Evolutionary conservation across 2,797 vertebrate species (phyloP), one percentile per base, ranked within the genome.

Genomic region (Buceros bicornis): DNA sequence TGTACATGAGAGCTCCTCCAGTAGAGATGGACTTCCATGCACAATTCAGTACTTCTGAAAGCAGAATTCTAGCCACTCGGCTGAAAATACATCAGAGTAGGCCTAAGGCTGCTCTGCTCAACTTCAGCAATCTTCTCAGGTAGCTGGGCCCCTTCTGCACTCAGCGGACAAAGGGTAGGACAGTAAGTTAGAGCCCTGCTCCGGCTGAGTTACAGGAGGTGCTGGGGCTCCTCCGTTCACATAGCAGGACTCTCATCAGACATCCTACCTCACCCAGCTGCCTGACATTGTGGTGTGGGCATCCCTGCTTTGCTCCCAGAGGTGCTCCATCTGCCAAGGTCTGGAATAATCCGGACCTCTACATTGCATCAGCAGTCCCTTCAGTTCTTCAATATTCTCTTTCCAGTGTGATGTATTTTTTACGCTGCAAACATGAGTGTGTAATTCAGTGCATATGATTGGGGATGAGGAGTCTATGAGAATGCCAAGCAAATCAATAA

Each of bases 401-500:
- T 92, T 66, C 56, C 51, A 65, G 78, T 31, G 26, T 17, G 67
- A 77, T 17, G 26, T 33, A 40, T 26, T 88, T 95, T 88, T 93
- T 33, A 62, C 61, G 65, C 37, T 48, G 58, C 61, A 81, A 90
- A 90, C 35, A 51, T 7, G 29, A 86, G 42, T 72, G 48, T 51
- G 48, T 89, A 95, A 92, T 92, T 90, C 60, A 77, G 21, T 61
- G 78, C 92, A 80, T 71, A 65, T 89, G 78, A 90, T 95, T 94
- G 43, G 78, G 71, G 88, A 87, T 65, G 67, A 78, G 87, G 74
- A 87, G 84, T 87, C 91, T 78, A 43, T 62, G 61, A 90, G 78
- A 96, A 95, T 81, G 78, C 81, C 86, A 93, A 83, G 57, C 53
- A 94, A 94, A 92, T 95, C 93, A 90, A 74, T 87, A 80, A 85